Conservation (phyloP, 2,888 invertebrate genomes). For the Nomada ferruginata region DNA sequence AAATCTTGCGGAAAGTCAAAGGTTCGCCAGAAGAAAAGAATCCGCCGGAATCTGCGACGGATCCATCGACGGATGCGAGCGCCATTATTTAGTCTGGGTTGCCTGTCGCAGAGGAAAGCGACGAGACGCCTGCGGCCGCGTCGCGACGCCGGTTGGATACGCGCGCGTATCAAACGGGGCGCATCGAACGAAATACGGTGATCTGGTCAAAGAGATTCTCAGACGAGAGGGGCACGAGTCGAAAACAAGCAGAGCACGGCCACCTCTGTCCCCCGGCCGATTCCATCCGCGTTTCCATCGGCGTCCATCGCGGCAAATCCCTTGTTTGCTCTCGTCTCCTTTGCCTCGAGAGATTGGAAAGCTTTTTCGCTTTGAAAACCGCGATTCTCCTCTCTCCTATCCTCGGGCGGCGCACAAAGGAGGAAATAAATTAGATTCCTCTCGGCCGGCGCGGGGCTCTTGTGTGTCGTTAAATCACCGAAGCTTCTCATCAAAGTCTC, state of each 20-base stretch:
- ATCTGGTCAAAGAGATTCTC: constrained; percentile 60
- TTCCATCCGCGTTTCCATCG: constrained; percentile 51
- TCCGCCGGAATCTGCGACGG: constrained; percentile 20
- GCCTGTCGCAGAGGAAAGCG: constrained; percentile 15
- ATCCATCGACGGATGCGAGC: constrained; percentile 62
- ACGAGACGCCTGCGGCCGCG: constrained; percentile 50
- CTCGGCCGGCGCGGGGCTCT: constrained; percentile 5
- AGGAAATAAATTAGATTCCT: constrained; percentile 66
- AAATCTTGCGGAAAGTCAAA: background rate
- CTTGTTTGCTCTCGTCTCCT: constrained; percentile 64
- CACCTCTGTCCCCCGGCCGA: constrained; percentile 39
- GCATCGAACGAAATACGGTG: constrained; percentile 48
- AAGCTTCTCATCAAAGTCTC: constrained; percentile 48
- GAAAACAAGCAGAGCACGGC: constrained; percentile 56
- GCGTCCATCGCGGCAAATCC: constrained; percentile 60
- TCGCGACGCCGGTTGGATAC: constrained; percentile 39
- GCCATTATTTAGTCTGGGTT: constrained; percentile 72
- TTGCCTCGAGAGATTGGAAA: constrained; percentile 72
- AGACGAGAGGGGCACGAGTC: constrained; percentile 28
- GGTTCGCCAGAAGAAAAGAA: background rate
- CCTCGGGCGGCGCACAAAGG: constrained; percentile 33
- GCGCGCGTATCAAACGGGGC: constrained; percentile 63
- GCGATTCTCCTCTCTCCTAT: constrained; percentile 43
- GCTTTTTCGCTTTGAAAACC: constrained; percentile 64
- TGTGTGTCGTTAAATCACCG: constrained; percentile 55